Percentiles rank a stretch among this genome's conserved stretches.
phyloP scores from a whole-genome alignment of 2,797 vertebrate species.

The Macropodus opercularis region DNA sequence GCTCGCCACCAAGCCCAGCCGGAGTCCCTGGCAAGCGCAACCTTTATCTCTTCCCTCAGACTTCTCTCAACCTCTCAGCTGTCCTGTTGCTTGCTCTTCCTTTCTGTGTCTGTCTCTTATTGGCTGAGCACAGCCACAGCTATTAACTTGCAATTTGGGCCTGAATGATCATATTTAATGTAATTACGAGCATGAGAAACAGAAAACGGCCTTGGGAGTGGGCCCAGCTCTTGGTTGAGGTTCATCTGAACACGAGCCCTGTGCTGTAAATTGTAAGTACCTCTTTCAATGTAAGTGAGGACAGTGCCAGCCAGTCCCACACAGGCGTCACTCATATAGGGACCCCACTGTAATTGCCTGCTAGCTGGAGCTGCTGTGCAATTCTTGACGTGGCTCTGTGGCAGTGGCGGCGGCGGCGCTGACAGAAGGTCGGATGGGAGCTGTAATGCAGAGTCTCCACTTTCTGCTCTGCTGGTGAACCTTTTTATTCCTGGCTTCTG shows the following conservation, averaged over 20 bases:
- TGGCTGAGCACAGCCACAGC: constrained; percentile 36
- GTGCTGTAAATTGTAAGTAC: constrained; percentile 64
- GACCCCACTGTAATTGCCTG: constrained; percentile 77
- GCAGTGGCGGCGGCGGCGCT: constrained; percentile 43
- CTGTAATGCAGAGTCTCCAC: constrained; percentile 63
- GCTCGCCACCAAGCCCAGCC: constrained; percentile 69
- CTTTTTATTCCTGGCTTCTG: constrained; percentile 41
- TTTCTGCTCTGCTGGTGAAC: constrained; percentile 31
- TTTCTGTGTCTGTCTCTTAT: constrained; percentile 26
- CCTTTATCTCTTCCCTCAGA: constrained; percentile 49
- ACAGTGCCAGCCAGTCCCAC: constrained; percentile 53
- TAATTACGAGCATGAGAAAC: constrained; percentile 54
- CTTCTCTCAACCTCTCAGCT: constrained; percentile 48
- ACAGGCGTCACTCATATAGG: constrained; percentile 61
- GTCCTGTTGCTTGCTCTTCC: constrained; percentile 43
- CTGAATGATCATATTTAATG: constrained; percentile 67
- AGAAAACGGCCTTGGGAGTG: constrained; percentile 29
- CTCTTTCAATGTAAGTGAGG: constrained; percentile 51
- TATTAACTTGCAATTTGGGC: constrained; percentile 59
- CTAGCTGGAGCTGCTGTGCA: constrained; percentile 69
- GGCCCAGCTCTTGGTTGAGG: constrained; percentile 42
- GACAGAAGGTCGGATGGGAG: constrained; percentile 66
- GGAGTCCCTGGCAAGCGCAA: constrained; percentile 67
- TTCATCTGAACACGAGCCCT: constrained; percentile 56
- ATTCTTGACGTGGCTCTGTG: constrained; percentile 65